A percentile compares a stretch with the other conserved stretches of the same genome.
These are phyloP conservation scores for Unio pictorum DNA, from an alignment of 2,888 invertebrate genomes.

Conservation along the genomic window DNA sequence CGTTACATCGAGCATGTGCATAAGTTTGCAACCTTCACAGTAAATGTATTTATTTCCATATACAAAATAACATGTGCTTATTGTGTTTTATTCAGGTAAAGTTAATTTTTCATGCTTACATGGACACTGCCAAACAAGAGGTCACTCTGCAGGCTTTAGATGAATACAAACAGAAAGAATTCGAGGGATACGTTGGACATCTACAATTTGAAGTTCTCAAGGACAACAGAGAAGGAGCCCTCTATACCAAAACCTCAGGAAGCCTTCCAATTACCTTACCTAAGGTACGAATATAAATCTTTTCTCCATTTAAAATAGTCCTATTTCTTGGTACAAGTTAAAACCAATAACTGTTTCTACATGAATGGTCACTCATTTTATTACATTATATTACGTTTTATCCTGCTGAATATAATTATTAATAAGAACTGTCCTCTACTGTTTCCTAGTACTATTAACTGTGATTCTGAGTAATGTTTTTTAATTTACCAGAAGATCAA, in stretches of 20 bases:
- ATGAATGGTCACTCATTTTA: too few species aligned
- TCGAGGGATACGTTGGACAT: neutral
- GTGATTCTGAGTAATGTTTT: too few species aligned
- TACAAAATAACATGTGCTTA: too few species aligned
- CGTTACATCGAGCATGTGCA: neutral
- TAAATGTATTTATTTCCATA: too few species aligned
- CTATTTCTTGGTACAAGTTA: too few species aligned
- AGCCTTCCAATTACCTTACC: constrained; percentile 3
- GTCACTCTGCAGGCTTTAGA: neutral
- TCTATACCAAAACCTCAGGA: neutral
- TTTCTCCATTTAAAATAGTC: too few species aligned
- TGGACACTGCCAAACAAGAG: constrained; percentile 8
- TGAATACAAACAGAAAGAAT: neutral
- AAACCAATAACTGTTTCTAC: too few species aligned
- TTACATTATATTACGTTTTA: too few species aligned
- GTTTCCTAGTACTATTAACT: too few species aligned
- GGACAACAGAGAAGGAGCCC: neutral
- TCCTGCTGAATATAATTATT: too few species aligned
- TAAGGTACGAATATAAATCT: neutral
- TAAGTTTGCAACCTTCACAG: neutral
- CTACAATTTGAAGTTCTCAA: constrained; percentile 3
- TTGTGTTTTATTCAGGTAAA: neutral
- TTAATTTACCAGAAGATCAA: too few species aligned
- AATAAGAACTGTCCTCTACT: too few species aligned
- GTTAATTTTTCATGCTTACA: neutral